Evolutionary conservation across 2,888 invertebrate genomes (phyloP).

Genomic region (Cerastis leucographa): DNA sequence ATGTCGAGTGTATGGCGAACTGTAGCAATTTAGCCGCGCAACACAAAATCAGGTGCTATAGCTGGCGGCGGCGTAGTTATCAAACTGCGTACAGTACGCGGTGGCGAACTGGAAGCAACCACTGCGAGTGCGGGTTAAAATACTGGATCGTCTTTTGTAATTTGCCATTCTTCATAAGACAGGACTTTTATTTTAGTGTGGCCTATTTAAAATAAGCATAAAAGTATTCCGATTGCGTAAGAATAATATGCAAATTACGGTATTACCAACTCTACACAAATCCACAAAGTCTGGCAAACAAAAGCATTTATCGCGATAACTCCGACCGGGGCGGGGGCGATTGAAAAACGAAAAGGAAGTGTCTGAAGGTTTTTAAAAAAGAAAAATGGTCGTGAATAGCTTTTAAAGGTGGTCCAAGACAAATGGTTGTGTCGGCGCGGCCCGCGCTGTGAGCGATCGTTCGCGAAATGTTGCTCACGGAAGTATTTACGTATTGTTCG

Average conservation of each 20-base stretch:
- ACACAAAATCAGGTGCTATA: not conserved
- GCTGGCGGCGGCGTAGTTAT: not conserved
- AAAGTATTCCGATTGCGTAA: not conserved
- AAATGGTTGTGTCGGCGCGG: constrained; percentile 82
- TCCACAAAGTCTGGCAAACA: constrained; percentile 77
- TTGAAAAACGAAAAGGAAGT: constrained; percentile 90
- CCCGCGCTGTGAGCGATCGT: constrained; percentile 77
- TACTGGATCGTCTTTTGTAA: not conserved
- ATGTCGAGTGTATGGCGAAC: no score
- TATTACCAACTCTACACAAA: constrained; percentile 71
- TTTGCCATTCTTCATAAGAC: not conserved
- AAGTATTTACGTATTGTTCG: constrained; percentile 54
- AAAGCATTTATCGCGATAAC: constrained; percentile 89
- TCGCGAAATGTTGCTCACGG: constrained; percentile 48
- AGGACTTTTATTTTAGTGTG: not conserved
- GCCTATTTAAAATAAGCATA: no score
- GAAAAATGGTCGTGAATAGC: constrained; percentile 89
- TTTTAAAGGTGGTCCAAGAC: constrained; percentile 89
- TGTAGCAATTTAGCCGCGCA: not conserved
- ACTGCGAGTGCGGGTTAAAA: not conserved
- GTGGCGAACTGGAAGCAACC: not conserved
- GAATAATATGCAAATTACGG: constrained; percentile 35
- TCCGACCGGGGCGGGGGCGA: constrained; percentile 82
- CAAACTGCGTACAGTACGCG: not conserved
- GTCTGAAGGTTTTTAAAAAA: constrained; percentile 90